Evolutionary conservation across 2,797 vertebrate genomes (phyloP), one percentile per base, ranked within the genome.

Genomic region (Poecilia gillii): DNA sequence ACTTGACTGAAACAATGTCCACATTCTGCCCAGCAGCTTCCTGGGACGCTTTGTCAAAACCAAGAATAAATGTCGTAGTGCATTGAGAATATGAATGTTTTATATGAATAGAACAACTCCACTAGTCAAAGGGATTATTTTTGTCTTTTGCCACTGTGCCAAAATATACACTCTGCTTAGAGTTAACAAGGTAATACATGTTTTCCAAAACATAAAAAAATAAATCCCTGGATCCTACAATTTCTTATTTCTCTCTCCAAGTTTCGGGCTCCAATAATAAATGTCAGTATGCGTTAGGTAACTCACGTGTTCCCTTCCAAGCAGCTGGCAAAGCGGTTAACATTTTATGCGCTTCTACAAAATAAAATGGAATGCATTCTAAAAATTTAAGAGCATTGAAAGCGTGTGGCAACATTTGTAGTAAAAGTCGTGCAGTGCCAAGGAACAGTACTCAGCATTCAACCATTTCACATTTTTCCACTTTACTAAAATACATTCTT

Each of bases 391-490:
- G 9, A 45, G 66, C 55, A 74, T 36, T 79, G 51, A 41, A 41
- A 41, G 41, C 25, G 2, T 39, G 73, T 77, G 79, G 77, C 89
- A 76, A 64, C 66, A 55, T 64, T 78, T 85, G 53, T 77, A 82
- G 62, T 25, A 0, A 75, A 55, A 41, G 25, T 47, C 41, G 66
- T 59, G 66, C 33, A 39, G 18, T 2, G 36, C 8, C 18, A 66
- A 39, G 36, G 7, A 66, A 66, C 6, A 20, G 31, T 11, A 20
- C 62, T 66, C 31, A 0, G 9, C 33, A 39, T 66, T 66, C 18
- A 33, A 3, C 59, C 20, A 0, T 20, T 14, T 16, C 14, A 66
- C 33, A 66, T 23, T 66, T 66, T 20, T 8, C 2, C 62, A 66
- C 6, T 4, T 66, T 66, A 36, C 33, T 39, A 4, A 16, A 23